Conservation (phyloP, 2,113 vertebrate species). For the Lycaon pictus region DNA sequence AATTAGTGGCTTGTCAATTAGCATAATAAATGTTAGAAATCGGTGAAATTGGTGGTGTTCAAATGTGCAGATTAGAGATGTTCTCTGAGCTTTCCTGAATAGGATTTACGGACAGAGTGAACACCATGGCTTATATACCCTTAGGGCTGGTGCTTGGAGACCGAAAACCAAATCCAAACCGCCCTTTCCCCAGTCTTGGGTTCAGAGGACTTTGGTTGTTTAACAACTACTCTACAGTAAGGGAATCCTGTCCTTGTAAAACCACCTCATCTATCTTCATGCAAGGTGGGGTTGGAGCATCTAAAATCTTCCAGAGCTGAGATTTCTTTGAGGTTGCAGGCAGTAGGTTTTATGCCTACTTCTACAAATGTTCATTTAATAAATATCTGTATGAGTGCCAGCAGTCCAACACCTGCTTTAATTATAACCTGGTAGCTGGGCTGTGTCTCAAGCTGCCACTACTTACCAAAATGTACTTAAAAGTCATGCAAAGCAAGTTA, state of each 20-base stretch:
- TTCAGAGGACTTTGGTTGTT: background rate
- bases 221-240: background rate
- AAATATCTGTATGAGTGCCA: background rate
- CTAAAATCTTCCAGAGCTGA: background rate
- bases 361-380: background rate
- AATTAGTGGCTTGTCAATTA: conserved; percentile 4
- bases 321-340: background rate
- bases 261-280: background rate
- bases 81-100: background rate
- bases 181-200: no score
- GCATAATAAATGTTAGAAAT: background rate
- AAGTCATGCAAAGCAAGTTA: background rate
- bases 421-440: background rate
- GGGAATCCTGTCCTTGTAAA: background rate
- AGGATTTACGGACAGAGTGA: background rate
- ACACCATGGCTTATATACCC: no score
- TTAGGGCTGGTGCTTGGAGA: background rate
- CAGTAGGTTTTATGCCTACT: background rate
- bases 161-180: background rate
- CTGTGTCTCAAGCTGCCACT: background rate
- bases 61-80: background rate
- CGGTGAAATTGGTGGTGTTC: background rate
- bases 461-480: background rate
- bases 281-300: background rate
- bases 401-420: background rate